Percentiles rank a stretch among this genome's conserved stretches.
Conservation (phyloP, 2,888 invertebrate species). For the Anthoptus insignis region DNA sequence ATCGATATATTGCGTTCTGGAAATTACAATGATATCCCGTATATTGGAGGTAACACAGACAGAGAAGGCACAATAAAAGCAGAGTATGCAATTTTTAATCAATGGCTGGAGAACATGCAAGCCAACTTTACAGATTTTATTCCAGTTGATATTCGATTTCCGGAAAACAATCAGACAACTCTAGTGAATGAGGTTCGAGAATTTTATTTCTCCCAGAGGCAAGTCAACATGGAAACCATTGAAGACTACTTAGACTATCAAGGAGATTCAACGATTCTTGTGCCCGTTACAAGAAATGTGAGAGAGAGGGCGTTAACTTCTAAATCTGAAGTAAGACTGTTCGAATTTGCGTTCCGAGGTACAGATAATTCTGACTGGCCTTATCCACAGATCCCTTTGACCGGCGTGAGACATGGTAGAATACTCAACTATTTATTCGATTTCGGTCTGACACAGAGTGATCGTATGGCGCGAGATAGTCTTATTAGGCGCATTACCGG, state of each 20-base stretch:
- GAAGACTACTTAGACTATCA: constrained; percentile 73
- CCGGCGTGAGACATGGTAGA: constrained; percentile 70
- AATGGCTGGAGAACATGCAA: constrained; percentile 70
- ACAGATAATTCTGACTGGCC: constrained; percentile 67
- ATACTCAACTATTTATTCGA: constrained; percentile 72
- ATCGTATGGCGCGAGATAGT: constrained; percentile 54
- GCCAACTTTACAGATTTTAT: constrained; percentile 70
- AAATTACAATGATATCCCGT: constrained; percentile 69
- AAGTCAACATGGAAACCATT: constrained; percentile 63
- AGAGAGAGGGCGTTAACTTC: constrained; percentile 67
- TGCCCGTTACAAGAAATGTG: constrained; percentile 67
- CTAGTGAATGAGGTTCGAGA: constrained; percentile 59
- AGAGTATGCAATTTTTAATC: constrained; percentile 57
- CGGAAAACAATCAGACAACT: constrained; percentile 51
- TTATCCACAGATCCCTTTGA: constrained; percentile 63
- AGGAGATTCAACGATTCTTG: constrained; percentile 69
- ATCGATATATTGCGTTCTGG: constrained; percentile 64
- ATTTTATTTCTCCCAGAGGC: constrained; percentile 64
- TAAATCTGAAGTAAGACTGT: constrained; percentile 60
- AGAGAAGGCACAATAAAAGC: constrained; percentile 75
- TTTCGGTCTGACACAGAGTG: constrained; percentile 59
- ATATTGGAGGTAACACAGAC: constrained; percentile 68
- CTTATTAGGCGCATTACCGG: constrained; percentile 59
- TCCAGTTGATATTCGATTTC: constrained; percentile 66
- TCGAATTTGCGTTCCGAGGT: constrained; percentile 71